Evolutionary conservation across 1,140 invertebrate genomes (phyloP).

Genomic region (Magallana ariakensis): DNA sequence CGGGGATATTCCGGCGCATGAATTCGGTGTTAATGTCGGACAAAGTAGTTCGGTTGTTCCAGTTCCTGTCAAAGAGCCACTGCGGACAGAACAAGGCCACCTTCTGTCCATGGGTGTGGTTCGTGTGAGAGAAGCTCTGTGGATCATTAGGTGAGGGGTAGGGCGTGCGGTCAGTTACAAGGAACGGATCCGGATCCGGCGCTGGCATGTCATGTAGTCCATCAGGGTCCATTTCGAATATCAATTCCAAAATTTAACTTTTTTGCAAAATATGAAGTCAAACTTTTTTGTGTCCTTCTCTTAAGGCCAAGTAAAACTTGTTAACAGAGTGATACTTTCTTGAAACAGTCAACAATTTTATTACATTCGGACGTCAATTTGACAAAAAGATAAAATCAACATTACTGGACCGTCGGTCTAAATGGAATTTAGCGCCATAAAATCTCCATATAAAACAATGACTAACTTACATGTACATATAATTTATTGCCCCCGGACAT

Average conservation of each 20-base stretch:
- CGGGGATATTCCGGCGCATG: constrained; percentile 60
- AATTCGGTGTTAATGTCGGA: constrained; percentile 60
- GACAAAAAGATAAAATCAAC: background rate
- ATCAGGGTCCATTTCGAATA: background rate
- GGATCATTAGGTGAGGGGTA: background rate
- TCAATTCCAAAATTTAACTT: no score
- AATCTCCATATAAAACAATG: background rate
- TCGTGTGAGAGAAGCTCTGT: background rate
- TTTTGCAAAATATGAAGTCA: no score
- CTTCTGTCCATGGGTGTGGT: constrained; percentile 1
- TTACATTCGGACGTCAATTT: background rate
- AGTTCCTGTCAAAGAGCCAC: constrained; percentile 42
- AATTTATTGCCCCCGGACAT: background rate
- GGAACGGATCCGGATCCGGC: background rate
- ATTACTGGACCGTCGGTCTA: background rate
- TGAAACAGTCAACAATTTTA: background rate
- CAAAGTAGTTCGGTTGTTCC: constrained; percentile 45
- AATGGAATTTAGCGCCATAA: background rate
- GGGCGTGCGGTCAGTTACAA: background rate
- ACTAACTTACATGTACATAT: background rate
- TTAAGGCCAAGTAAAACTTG: no score
- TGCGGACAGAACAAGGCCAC: constrained; percentile 35
- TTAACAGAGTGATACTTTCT: no score
- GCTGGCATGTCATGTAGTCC: constrained; percentile 22
- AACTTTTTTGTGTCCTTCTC: no score